Evolutionary conservation across 1,140 invertebrate species (phyloP), one percentile per base, ranked within the genome.

Genomic region (Lutraria rhynchaena): DNA sequence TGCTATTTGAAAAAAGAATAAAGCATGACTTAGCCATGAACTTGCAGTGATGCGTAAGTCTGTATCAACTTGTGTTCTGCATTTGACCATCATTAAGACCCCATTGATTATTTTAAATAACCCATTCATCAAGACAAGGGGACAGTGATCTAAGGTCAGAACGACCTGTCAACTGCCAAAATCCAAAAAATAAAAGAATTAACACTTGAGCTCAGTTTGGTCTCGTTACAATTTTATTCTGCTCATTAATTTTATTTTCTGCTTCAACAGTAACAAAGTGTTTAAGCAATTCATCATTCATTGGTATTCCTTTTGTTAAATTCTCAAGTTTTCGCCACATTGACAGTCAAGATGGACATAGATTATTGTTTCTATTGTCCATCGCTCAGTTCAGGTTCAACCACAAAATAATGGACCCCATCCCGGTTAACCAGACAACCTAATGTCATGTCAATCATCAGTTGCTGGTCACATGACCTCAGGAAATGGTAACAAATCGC

Each of bases 231-330:
- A 55, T 22, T 33, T 57, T n/a, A 53, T 37, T 71, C 31, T 57
- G n/a, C 41, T 22, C 53, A 41, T 55, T 53, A 55, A 35, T 71
- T 37, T n/a, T 44, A 44, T 53, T 75, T n/a, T 75, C 73, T 75
- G 57, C 73, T 31, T 63, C 73, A 75, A 9, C 63, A 29, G 22
- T 49, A 63, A 75, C 29, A 15, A 57, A 51, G 57, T 75, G 73
- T 75, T 55, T 44, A 13, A 17, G 58, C 13, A n/a, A 60, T 61
- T 55, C 58, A 75, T 75, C 44, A 61, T 37, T 33, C 17, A 22
- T 22, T 19, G 67, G 67, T 70, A 41, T 51, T 51, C 44, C 27
- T 19, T 27, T 55, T 51, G 53, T 71, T 31, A 33, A 5, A 27
- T 5, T 55, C 53, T 9, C 53, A 27, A 4, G 24, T 31, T 57